Evolutionary conservation across 2,797 vertebrate genomes (phyloP).

Genomic region (Centroberyx gerrardi): DNA sequence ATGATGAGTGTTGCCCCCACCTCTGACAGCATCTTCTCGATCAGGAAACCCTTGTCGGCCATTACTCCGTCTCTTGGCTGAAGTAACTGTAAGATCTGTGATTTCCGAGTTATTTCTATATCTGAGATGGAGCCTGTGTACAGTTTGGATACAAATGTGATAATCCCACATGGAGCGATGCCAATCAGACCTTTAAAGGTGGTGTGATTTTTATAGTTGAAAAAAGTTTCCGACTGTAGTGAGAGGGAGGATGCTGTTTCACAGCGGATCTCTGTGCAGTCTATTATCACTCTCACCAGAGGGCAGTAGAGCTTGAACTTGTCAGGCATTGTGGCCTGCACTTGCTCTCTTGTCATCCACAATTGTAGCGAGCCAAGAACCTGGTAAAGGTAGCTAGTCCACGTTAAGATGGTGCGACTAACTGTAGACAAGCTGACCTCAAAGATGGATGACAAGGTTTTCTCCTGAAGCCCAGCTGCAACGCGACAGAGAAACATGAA

Average conservation of each 20-base stretch:
- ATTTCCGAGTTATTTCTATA: slow-evolving; percentile 20
- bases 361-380: slow-evolving; percentile 5
- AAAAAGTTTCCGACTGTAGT: not conserved
- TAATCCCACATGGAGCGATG: slow-evolving; percentile 24
- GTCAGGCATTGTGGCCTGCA: slow-evolving; percentile 33
- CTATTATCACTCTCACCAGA: not conserved
- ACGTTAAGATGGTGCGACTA: not conserved
- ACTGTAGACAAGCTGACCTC: not conserved
- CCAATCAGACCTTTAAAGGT: slow-evolving; percentile 41
- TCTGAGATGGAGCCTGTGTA: slow-evolving; percentile 34
- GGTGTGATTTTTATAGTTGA: slow-evolving; percentile 31
- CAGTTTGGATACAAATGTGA: slow-evolving; percentile 37
- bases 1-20: not conserved
- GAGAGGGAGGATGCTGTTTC: too few relatives aligned
- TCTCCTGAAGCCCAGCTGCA: not conserved
- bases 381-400: slow-evolving; percentile 26
- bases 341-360: not conserved
- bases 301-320: slow-evolving; percentile 24
- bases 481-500: not conserved
- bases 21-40: not conserved
- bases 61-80: slow-evolving; percentile 21
- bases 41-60: not conserved
- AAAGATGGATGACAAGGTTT: not conserved
- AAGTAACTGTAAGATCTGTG: slow-evolving; percentile 1
- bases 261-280: too few relatives aligned